These are phyloP conservation scores for Gastracanthus pulcherrimus DNA, from an alignment of 2,888 invertebrate species.

Conservation along the genomic window DNA sequence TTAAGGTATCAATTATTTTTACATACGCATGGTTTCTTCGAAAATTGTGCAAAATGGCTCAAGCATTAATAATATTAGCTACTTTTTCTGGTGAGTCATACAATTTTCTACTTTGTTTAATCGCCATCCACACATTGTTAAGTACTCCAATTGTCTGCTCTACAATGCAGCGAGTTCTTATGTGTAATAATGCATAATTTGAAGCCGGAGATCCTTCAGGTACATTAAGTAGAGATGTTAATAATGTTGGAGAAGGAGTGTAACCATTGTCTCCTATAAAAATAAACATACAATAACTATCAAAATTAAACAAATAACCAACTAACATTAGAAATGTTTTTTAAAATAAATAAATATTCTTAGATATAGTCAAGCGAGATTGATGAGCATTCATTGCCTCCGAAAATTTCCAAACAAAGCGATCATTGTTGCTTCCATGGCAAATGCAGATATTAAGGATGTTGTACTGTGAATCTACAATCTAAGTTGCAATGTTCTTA, in stretches of 20 bases:
- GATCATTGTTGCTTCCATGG: conserved; percentile 15
- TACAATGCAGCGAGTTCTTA: background rate
- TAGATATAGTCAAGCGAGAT: no score
- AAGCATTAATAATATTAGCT: background rate
- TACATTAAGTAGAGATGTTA: background rate
- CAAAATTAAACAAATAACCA: background rate
- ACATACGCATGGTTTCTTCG: background rate
- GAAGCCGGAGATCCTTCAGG: background rate
- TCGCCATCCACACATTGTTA: background rate
- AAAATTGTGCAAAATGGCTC: conserved; percentile 25
- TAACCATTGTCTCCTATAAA: conserved; percentile 10
- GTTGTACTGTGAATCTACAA: background rate
- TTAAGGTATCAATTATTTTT: background rate
- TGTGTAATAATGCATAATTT: background rate
- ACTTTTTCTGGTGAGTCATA: background rate
- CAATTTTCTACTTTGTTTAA: background rate
- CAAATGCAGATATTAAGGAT: background rate
- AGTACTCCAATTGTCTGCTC: background rate
- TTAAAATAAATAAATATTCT: background rate
- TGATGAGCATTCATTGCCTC: background rate
- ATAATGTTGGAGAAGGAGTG: background rate
- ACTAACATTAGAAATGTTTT: background rate
- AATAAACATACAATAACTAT: background rate
- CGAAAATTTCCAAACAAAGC: background rate
- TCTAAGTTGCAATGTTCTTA: no score